Conservation (phyloP, 1,140 invertebrate genomes). For the Globodera ellingtonae region DNA sequence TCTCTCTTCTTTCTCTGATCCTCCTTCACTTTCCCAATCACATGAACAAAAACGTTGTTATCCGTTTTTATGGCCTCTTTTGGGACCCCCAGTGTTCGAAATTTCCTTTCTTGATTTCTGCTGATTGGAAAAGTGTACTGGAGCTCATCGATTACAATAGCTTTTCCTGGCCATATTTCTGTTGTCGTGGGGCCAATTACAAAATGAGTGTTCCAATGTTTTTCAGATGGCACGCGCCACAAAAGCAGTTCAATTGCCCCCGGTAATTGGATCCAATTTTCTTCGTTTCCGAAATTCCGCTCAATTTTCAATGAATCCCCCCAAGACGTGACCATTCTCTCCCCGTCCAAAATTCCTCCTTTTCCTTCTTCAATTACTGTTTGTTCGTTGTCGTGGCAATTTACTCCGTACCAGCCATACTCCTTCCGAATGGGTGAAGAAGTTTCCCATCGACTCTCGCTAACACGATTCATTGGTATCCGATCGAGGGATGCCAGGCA, state of each 20-base stretch:
- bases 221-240: background rate
- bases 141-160: background rate
- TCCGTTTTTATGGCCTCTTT: background rate
- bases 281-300: background rate
- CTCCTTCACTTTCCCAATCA: background rate
- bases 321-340: background rate
- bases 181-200: background rate
- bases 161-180: slow-evolving; percentile 5
- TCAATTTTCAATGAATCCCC: background rate
- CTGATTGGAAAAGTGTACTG: slow-evolving; percentile 4
- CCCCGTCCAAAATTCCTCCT: background rate
- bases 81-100: background rate
- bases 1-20: too few relatives aligned
- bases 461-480: background rate
- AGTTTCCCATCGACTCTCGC: background rate
- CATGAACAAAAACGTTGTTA: background rate
- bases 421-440: background rate
- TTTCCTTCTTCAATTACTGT: background rate
- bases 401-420: background rate
- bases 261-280: background rate
- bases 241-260: background rate
- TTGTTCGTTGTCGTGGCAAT: background rate
- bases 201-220: slow-evolving; percentile 9
- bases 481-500: background rate
- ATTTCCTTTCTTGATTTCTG: background rate